Conservation (phyloP, 2,797 vertebrate genomes). For the Cyclopterus lumpus region DNA sequence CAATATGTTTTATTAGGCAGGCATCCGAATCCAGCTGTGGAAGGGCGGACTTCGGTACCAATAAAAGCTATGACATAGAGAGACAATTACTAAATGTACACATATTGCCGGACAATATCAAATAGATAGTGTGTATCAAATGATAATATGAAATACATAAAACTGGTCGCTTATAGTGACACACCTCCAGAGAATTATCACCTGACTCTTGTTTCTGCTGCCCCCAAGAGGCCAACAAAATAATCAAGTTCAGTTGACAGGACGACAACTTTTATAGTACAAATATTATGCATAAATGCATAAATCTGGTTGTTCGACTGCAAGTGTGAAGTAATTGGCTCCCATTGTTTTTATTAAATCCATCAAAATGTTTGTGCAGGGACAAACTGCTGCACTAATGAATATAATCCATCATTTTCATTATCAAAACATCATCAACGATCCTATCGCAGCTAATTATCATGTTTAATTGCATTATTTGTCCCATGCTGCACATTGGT, state of each 20-base stretch:
- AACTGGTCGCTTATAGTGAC: background rate
- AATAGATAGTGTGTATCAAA: background rate
- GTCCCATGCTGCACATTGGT: background rate
- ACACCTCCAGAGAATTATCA: background rate
- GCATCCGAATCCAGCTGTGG: background rate
- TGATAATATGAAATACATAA: background rate
- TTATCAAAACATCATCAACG: conserved; percentile 24
- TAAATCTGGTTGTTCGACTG: background rate
- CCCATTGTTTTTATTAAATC: conserved; percentile 26
- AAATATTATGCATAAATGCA: background rate
- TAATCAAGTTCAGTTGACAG: background rate
- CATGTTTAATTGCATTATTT: conserved; percentile 1
- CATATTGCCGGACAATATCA: background rate
- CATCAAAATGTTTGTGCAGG: conserved; percentile 16
- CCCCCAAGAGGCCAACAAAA: background rate
- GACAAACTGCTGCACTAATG: conserved; percentile 23
- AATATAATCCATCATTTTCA: conserved; percentile 36
- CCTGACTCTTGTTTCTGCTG: background rate
- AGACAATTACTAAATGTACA: background rate
- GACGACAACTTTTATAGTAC: background rate
- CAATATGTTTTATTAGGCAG: background rate
- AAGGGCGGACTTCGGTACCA: background rate
- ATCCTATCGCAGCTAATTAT: conserved; percentile 15
- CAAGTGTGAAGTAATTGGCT: conserved; percentile 24
- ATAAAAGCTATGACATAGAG: background rate